Evolutionary conservation across 2,797 vertebrate species (phyloP), one percentile per base, ranked within the genome.

Genomic region (Pseudochromis fuscus): DNA sequence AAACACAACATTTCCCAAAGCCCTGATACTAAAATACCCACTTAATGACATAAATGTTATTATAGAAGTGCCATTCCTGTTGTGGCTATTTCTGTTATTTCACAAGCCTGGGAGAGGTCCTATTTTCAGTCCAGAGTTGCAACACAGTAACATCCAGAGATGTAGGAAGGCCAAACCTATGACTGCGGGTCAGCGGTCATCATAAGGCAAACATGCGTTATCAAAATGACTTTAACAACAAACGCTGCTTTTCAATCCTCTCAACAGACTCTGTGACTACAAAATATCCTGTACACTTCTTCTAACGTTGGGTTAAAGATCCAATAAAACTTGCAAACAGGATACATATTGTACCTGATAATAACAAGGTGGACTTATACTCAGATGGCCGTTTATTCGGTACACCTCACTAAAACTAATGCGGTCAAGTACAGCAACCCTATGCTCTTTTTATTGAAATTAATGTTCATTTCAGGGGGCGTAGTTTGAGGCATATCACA

Each of bases 61-160:
- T 53, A 68, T 10, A 76, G 48, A 60, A 42, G 59, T 77, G 42
- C 19, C 63, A 58, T 78, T 77, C 73, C 28, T 56, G 37, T 16
- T 60, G 56, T 63, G 64, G 67, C 67, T 77, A 81, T 84, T 75
- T 75, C 63, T 71, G 70, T 38, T 71, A 84, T 85, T 89, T 84
- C 80, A 82, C 82, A 87, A 87, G 65, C 24, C 69, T 49, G 61
- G 64, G 38, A 77, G 58, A 60, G 30, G 63, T 73, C 79, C 67
- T 71, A 75, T 84, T 79, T 75, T 65, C 63, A 82, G 75, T 63
- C 30, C 2, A 0, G 5, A 57, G 55, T 75, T 82, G 65, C 61
- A 75, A 79, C 66, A 88, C 60, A 78, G 65, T 57, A 65, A 72
- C 67, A 79, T 72, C 44, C 42, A 79, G 66, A 57, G 40, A 74